Evolutionary conservation across 2,113 vertebrate species (phyloP).

Genomic region (Puffinus mauretanicus): DNA sequence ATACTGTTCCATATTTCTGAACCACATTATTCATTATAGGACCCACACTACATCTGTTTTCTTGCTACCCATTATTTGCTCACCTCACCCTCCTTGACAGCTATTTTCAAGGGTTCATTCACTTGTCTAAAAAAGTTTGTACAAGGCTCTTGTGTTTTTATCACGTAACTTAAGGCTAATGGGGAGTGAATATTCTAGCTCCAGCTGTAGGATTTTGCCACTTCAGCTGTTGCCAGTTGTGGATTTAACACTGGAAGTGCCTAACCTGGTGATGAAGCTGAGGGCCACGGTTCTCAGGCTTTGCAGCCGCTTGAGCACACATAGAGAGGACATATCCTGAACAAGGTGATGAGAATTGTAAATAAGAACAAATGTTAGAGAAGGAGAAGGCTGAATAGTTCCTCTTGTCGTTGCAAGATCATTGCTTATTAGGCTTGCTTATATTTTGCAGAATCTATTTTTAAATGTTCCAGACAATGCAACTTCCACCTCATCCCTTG

Average conservation of each 20-base stretch:
- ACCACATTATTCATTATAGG: not conserved
- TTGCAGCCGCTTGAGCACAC: not conserved
- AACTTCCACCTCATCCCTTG: not conserved
- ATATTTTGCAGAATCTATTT: not conserved
- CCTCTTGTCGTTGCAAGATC: not conserved
- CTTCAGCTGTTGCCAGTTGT: not conserved
- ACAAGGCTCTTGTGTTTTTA: not conserved
- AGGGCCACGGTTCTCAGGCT: fast-evolving
- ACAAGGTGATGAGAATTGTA: not conserved
- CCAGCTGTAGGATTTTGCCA: not conserved
- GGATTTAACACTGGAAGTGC: not conserved
- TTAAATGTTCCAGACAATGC: not conserved
- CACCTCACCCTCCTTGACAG: not conserved
- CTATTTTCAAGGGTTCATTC: not conserved
- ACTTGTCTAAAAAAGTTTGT: not conserved
- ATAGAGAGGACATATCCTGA: not conserved
- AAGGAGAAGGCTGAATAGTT: not conserved
- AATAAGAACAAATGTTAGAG: not conserved
- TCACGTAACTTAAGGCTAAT: fast-evolving
- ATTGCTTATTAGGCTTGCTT: not conserved
- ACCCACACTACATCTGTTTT: not conserved
- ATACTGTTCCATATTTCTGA: not conserved
- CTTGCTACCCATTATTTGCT: not conserved
- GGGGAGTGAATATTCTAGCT: not conserved
- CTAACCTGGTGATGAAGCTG: not conserved